phyloP scores from a whole-genome alignment of 2,888 invertebrate genomes.

The Escarpia spicata region DNA sequence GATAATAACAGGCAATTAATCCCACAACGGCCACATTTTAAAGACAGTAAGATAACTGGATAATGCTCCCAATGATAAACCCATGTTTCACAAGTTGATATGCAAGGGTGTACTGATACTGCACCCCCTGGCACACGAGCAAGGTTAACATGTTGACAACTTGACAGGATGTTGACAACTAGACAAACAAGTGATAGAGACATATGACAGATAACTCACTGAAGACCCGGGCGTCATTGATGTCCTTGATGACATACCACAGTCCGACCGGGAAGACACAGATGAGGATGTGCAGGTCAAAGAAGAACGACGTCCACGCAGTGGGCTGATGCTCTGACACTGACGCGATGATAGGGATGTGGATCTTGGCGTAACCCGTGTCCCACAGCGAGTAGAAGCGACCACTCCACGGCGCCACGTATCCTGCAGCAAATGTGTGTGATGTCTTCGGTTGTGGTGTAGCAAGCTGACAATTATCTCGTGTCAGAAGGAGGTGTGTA shows the following conservation, averaged over 20 bases:
- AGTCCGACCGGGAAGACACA: conserved; percentile 97
- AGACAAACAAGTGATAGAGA: not conserved
- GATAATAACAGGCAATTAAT: no score
- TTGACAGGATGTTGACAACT: conserved; percentile 6
- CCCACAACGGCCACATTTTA: no score
- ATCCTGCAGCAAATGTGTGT: conserved; percentile 68
- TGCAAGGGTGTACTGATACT: no score
- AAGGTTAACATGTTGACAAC: not conserved
- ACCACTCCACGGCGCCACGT: conserved; percentile 96
- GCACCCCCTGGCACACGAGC: no score
- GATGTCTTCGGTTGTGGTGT: not conserved
- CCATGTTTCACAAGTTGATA: no score
- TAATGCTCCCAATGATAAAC: no score
- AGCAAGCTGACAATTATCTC: no score
- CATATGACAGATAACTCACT: conserved; percentile 72
- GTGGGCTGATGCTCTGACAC: conserved; percentile 99
- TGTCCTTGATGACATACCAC: conserved; percentile 97
- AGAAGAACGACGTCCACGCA: conserved; percentile 90
- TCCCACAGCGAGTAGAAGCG: conserved; percentile 99
- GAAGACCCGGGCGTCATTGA: conserved; percentile 97
- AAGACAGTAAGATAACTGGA: no score
- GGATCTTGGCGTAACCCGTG: conserved; percentile 98
- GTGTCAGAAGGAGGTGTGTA: no score
- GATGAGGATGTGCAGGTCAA: conserved; percentile 95
- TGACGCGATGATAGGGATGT: conserved; percentile 98